Conservation (phyloP, 92 coral and sea anemone species). For the Phenganax marumi region DNA sequence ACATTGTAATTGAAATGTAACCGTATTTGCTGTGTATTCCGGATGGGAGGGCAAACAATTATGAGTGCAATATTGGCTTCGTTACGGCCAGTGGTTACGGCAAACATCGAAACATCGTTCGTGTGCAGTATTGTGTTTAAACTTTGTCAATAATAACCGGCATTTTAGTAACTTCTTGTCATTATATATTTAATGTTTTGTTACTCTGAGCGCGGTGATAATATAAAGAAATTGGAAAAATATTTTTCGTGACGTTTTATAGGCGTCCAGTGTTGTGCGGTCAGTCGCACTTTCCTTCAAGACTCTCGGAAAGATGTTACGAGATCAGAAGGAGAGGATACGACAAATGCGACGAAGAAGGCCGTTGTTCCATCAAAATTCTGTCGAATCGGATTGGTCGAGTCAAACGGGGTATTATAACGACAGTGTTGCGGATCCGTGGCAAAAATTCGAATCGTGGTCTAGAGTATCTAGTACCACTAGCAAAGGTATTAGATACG, state of each 20-base stretch:
- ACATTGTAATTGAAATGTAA: not conserved
- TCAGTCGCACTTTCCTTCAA: conserved; percentile 93
- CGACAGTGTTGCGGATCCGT: conserved; percentile 25
- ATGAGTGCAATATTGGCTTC: not conserved
- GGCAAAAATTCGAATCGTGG: conserved; percentile 36
- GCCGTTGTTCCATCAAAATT: conserved; percentile 80
- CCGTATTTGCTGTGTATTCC: not conserved
- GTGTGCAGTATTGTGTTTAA: not conserved
- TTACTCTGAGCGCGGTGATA: not conserved
- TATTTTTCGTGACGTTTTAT: not conserved
- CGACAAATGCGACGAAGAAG: conserved; percentile 63
- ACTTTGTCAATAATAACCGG: not conserved
- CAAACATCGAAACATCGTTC: not conserved
- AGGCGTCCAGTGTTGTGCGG: conserved; percentile 97
- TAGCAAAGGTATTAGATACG: conserved; percentile 22
- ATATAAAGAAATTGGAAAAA: not conserved
- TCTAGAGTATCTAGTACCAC: conserved; percentile 33
- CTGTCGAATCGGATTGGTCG: conserved; percentile 87
- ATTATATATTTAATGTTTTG: not conserved
- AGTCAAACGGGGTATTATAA: conserved; percentile 64
- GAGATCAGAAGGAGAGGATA: conserved; percentile 74
- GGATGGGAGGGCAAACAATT: conserved; percentile 21
- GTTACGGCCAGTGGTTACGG: too few species aligned
- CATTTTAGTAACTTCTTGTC: conserved; percentile 23
- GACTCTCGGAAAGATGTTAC: conserved; percentile 77